Evolutionary conservation across 2,797 vertebrate genomes (phyloP).

Genomic region (Ibycter americanus): DNA sequence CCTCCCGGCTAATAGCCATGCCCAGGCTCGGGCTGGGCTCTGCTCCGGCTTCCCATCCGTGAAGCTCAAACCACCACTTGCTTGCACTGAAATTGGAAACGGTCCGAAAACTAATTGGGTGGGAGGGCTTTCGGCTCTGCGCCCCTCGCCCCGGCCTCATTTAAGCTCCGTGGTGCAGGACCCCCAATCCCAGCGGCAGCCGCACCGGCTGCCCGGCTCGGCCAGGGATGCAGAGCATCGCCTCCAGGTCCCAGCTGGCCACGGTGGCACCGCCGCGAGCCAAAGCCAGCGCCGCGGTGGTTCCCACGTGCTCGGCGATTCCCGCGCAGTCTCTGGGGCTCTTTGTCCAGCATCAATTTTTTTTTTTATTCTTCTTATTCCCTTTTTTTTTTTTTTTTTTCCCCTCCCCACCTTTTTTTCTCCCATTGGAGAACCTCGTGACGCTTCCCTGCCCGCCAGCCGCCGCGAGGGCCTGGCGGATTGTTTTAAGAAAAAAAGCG

Average conservation of each 20-base stretch:
- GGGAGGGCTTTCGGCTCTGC: neutral
- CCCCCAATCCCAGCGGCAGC: neutral
- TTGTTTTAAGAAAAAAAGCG: slow-evolving; percentile 26
- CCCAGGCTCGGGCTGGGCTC: neutral
- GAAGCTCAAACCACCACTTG: neutral
- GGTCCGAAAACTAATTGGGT: neutral
- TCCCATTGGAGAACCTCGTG: neutral
- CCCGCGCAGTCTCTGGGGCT: neutral
- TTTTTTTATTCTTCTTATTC: too few relatives aligned
- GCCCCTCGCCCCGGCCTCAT: neutral
- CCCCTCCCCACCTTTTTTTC: neutral
- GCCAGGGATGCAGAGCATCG: neutral
- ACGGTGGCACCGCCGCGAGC: fast-evolving
- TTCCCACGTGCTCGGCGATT: fast-evolving
- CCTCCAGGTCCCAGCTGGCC: neutral
- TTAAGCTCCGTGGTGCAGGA: fast-evolving
- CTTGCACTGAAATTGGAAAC: neutral
- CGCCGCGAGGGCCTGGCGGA: neutral
- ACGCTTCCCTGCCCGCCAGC: neutral
- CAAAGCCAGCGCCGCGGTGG: fast-evolving
- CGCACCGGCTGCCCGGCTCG: fast-evolving
- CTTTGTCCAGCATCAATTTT: neutral
- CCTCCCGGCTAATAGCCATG: neutral
- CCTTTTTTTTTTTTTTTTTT: neutral
- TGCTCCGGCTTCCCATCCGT: neutral